Base-by-base conservation (phyloP, 2,113 vertebrate genomes). In the Eonycteris spelaea region DNA sequence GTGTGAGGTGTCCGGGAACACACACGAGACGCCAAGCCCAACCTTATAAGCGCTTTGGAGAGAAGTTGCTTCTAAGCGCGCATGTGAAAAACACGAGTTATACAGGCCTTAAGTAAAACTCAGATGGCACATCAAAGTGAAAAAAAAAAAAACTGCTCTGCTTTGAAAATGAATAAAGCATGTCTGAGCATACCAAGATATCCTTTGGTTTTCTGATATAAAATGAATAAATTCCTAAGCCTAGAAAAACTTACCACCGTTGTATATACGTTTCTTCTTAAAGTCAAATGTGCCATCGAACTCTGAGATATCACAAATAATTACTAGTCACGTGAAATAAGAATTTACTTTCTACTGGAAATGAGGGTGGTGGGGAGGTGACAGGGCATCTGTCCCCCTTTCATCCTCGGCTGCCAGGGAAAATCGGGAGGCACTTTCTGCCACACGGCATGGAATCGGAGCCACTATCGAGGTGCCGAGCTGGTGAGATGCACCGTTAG, bases 251-350 rank as follows among this genome's bases (percentile, higher is more conserved):
- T 11, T 63, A 26, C 30, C 21, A 30, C n/a, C 78, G 53, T 6
- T 91, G 35, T 63, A 16, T 55, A 30, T 43, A 35, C 6, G 33
- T 63, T 82, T 91, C 48, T 92, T 93, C 86, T 89, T 91, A 55
- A 91, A 95, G 59, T 28, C 75, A 88, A 94, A 85, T 18, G 14
- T 77, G 40, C 53, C 89, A 93, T 12, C 61, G n/a, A 38, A 73
- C 88, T 87, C 38, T 65, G 26, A 84, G 71, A 68, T 33, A 82
- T 89, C 84, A 97, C 95, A 97, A 95, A 70, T 89, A 96, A 86
- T 78, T 61, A 68, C 15, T 4, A 85, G 80, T 85, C 48, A 61
- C 14, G 43, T 0, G 61, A 71, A 90, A 80, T 8, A 68, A 73
- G 61, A 90, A 78, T 57, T 90, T 45, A 77, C 45, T 93, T 73